A percentile compares a stretch with the other conserved stretches of the same genome.
phyloP scores from a whole-genome alignment of 1,140 invertebrate species.

The Lysiphlebus fabarum region DNA sequence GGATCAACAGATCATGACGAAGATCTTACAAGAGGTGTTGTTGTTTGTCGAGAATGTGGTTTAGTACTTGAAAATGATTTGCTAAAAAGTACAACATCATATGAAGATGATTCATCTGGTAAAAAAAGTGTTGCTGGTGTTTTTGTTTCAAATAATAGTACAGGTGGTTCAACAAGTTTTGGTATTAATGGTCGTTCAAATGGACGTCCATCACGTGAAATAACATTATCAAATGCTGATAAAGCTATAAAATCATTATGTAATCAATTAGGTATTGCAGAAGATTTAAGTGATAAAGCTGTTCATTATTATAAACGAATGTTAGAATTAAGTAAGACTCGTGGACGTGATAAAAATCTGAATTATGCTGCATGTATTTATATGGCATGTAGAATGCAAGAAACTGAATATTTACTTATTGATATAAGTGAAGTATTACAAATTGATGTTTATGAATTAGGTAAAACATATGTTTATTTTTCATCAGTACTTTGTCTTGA shows the following conservation, averaged over 20 bases:
- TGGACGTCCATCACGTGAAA: slow-evolving; percentile 83
- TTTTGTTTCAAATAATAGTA: slow-evolving; percentile 86
- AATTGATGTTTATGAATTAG: slow-evolving; percentile 94
- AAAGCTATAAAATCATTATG: slow-evolving; percentile 76
- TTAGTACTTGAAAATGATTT: slow-evolving; percentile 92
- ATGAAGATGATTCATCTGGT: slow-evolving; percentile 89
- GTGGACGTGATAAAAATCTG: slow-evolving; percentile 85
- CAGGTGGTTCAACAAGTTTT: slow-evolving; percentile 75
- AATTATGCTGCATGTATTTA: slow-evolving; percentile 97
- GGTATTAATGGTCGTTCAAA: slow-evolving; percentile 75
- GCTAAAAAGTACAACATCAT: slow-evolving; percentile 95
- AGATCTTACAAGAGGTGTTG: slow-evolving; percentile 88
- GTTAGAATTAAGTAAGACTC: slow-evolving; percentile 79
- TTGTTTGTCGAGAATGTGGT: slow-evolving; percentile 94
- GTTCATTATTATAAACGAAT: slow-evolving; percentile 98
- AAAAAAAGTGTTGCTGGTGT: slow-evolving; percentile 86
- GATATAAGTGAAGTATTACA: too few species aligned
- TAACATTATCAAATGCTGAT: slow-evolving; percentile 85
- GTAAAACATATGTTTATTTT: slow-evolving; percentile 86
- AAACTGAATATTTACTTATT: slow-evolving; percentile 91
- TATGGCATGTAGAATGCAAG: slow-evolving; percentile 92
- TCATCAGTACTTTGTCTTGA: slow-evolving; percentile 88
- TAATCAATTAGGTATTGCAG: slow-evolving; percentile 77
- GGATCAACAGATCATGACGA: slow-evolving; percentile 90
- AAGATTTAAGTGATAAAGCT: slow-evolving; percentile 88